Evolutionary conservation across 92 coral and sea anemone species (phyloP), one percentile per base, ranked within the genome.

Genomic region (Blastomussa wellsi): DNA sequence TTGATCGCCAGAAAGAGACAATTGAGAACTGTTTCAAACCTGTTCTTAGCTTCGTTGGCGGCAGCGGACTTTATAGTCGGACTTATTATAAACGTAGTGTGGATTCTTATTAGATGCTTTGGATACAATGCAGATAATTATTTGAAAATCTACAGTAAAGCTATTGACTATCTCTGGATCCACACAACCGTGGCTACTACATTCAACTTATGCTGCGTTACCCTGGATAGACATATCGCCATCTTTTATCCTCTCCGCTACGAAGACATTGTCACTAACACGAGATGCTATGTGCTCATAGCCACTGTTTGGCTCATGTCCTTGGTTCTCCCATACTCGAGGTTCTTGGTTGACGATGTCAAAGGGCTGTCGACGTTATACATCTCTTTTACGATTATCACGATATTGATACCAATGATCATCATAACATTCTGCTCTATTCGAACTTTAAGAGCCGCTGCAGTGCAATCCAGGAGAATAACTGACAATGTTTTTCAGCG

Each of bases 121-220:
- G 55, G 19, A 13, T 48, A 74, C 42, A 22, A 74, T 26, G 78
- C 33, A 19, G 57, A 48, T 26, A 48, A 24, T 42, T 74, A 74
- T 42, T 6, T 48, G 55, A 15, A 74, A 41, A 48, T 15, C 22
- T 74, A 74, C 20, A 38, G 78, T 20, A 74, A 28, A 74, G 78
- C 11, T 74, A 41, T 74, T 39, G 78, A 74, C 37, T 74, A 39
- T n/a, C 52, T 74, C 10, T 74, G 78, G 78, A 48, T 74, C 52
- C 78, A 74, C 35, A 74, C 78, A 26, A 74, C 78, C 22, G 78
- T 74, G 20, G 78, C 78, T 74, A 74, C 78, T n/a, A 24, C 78
- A 26, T 74, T 74, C 15, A 74, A 74, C 78, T 12, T 74, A 74
- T 74, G 78, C 78, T 39, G 57, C 20, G 51, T 74, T 48, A 74